Evolutionary conservation across 2,888 invertebrate genomes (phyloP).

Genomic region (Tipula confusa): DNA sequence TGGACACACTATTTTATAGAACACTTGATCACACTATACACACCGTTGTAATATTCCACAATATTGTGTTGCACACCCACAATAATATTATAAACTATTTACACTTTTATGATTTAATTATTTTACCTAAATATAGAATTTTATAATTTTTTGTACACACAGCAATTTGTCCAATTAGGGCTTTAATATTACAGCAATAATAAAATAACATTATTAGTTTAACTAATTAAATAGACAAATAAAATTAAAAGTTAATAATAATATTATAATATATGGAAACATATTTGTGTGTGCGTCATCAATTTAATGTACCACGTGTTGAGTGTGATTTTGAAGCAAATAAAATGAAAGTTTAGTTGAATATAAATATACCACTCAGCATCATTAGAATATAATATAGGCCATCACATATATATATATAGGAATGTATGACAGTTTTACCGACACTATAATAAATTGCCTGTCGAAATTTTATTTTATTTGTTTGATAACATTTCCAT

Average conservation of each 20-base stretch:
- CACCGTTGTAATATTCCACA: background rate
- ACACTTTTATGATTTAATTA: background rate
- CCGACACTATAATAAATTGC: background rate
- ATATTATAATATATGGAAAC: too few species aligned
- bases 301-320: constrained; percentile 20
- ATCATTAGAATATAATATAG: background rate
- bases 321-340: background rate
- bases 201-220: background rate
- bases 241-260: background rate
- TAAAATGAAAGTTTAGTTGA: background rate
- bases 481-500: background rate
- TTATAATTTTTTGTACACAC: background rate
- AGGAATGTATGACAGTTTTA: background rate
- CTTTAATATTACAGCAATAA: background rate
- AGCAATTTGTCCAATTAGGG: background rate
- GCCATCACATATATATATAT: background rate
- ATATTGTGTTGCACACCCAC: background rate
- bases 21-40: background rate
- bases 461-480: background rate
- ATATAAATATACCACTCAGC: background rate
- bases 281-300: background rate
- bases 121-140: too few species aligned
- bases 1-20: background rate
- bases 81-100: background rate
- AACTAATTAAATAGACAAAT: background rate